Evolutionary conservation across 2,113 vertebrate species (phyloP), one percentile per base, ranked within the genome.

Genomic region (Phylloscopus trochiloides): DNA sequence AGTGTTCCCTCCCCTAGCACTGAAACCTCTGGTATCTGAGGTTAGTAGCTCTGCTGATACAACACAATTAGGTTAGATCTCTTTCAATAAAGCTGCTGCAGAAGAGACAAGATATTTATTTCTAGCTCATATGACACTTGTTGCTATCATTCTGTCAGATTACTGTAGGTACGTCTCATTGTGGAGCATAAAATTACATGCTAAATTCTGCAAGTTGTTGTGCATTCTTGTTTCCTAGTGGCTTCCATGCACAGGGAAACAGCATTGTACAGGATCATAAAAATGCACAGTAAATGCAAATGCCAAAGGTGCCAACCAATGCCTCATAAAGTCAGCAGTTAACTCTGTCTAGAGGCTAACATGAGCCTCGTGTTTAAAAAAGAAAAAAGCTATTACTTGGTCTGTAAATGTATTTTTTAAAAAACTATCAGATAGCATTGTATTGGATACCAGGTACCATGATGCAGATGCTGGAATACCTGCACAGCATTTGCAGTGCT

Each of bases 21-120:
- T 28, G 58, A 45, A 72, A 94, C 73, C 66, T 58, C 73, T 47
- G 36, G 22, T 45, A 50, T 76, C 77, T 87, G 73, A 96, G 81
- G 71, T 85, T 25, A 90, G 66, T 6, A 51, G 66, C 67, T 85
- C 24, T 89, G 70, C 83, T 95, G 84, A 71, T 79, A 32, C 51
- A 88, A 82, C 74, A 88, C 62, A 71, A 92, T 90, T 66, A 88
- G 65, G 54, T 70, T 89, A 95, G 81, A 85, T 73, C 50, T 75
- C 81, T 91, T 82, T 82, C 95, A 76, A 10, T 9, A 32, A 76
- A 86, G 93, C 84, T 85, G 76, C 70, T 76, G 66, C 47, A 70
- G 31, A 88, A 76, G 21, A 91, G 77, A 81, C 45, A 87, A 77
- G 71, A 50, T 90, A 88, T 96, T 91, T 92, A 91, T 85, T 40